Percentiles rank a stretch among this genome's conserved stretches.
Conservation (phyloP, 2,797 vertebrate genomes). For the Sciurus carolinensis region DNA sequence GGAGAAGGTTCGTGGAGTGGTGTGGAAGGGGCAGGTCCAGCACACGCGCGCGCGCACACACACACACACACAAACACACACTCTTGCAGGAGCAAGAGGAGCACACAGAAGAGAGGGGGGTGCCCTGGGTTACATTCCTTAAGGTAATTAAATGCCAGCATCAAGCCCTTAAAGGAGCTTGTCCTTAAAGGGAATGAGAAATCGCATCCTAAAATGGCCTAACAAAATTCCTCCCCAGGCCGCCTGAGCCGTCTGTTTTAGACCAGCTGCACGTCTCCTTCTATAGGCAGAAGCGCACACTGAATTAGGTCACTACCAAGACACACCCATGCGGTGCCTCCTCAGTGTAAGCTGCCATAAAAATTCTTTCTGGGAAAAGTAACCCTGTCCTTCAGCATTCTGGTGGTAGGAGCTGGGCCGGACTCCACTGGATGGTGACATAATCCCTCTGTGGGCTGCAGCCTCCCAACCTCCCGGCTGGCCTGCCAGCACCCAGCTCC, state of each 20-base stretch:
- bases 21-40: not conserved
- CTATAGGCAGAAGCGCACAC: slow-evolving; percentile 26
- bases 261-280: slow-evolving; percentile 1
- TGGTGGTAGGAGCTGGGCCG: not conserved
- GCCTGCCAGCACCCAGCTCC: not conserved
- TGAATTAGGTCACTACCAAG: slow-evolving; percentile 37
- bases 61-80: too few relatives aligned
- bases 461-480: slow-evolving; percentile 39
- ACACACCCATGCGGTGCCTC: not conserved
- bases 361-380: slow-evolving; percentile 68
- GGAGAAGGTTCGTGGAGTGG: not conserved
- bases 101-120: not conserved
- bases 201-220: not conserved
- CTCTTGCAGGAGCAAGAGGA: not conserved
- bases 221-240: not conserved
- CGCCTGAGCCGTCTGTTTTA: not conserved
- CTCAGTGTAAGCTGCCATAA: slow-evolving; percentile 43
- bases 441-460: slow-evolving; percentile 53
- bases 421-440: slow-evolving; percentile 56
- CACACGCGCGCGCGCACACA: too few relatives aligned
- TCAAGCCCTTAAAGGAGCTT: not conserved
- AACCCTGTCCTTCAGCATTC: slow-evolving; percentile 38
- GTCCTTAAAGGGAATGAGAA: slow-evolving; percentile 59
- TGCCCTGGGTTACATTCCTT: not conserved
- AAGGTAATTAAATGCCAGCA: not conserved